phyloP scores from a whole-genome alignment of 1,140 invertebrate species.

The Conus ventricosus region DNA sequence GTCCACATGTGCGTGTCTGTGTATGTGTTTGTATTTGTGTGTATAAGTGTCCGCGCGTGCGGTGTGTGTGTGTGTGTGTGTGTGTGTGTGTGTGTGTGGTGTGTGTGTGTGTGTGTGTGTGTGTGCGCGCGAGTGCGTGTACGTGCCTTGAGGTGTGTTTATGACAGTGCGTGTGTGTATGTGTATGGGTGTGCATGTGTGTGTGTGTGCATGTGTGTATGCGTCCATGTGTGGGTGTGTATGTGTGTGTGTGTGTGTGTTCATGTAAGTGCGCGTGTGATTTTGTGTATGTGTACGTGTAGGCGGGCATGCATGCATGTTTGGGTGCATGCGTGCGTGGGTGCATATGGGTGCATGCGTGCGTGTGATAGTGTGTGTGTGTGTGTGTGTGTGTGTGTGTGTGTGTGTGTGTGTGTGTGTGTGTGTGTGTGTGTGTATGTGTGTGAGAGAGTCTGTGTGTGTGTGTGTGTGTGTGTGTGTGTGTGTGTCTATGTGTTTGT shows the following conservation, averaged over 20 bases:
- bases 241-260: neutral
- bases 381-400: constrained; percentile 10
- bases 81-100: too few species aligned
- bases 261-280: neutral
- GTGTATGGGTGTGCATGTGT: neutral
- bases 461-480: too few species aligned
- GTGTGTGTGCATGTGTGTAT: neutral
- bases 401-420: constrained; percentile 10
- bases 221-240: neutral
- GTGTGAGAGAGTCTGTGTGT: too few species aligned
- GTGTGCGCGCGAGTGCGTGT: neutral
- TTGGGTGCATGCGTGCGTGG: too few species aligned
- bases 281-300: neutral
- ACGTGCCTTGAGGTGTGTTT: neutral
- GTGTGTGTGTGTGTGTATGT: neutral
- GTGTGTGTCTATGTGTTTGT: too few species aligned
- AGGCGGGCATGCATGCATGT: too few species aligned
- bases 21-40: too few species aligned
- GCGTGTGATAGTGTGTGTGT: neutral
- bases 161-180: neutral
- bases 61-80: too few species aligned
- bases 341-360: neutral
- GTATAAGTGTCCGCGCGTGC: too few species aligned
- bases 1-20: too few species aligned
- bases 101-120: neutral